A percentile compares a stretch with the other conserved stretches of the same genome.
Evolutionary conservation across 2,113 vertebrate genomes (phyloP).

Genomic region (Zosterops pallidus): DNA sequence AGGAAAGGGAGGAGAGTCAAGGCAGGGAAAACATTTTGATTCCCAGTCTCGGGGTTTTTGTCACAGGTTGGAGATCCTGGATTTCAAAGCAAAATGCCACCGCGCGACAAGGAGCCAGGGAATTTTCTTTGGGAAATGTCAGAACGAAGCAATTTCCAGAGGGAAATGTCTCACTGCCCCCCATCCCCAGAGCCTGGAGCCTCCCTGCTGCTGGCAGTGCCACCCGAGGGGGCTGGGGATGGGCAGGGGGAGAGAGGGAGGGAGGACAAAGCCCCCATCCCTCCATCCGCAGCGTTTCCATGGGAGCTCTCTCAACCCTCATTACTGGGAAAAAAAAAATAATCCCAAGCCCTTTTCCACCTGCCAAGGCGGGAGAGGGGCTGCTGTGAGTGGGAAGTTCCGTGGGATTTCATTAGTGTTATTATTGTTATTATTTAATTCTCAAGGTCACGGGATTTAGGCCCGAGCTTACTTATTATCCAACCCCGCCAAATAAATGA

Average conservation of each 20-base stretch:
- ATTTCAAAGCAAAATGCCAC: not conserved
- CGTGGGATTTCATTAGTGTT: constrained; percentile 21
- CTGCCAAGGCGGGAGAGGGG: not conserved
- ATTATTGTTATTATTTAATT: constrained; percentile 55
- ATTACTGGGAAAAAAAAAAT: not conserved
- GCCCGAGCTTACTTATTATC: constrained; percentile 70
- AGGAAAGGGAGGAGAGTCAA: rapidly evolving
- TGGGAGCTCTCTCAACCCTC: not conserved
- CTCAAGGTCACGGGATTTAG: constrained; percentile 72
- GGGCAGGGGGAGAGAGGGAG: not conserved
- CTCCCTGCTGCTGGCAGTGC: not conserved
- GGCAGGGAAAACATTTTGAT: not conserved
- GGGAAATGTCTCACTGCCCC: not conserved
- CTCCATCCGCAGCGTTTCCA: not conserved
- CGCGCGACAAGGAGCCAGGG: not conserved
- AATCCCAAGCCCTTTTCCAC: not conserved
- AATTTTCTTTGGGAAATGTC: not conserved
- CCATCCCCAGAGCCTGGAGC: not conserved
- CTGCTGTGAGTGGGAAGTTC: not conserved
- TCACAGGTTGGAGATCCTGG: not conserved
- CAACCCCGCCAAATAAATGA: constrained; percentile 70
- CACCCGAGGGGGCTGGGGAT: not conserved
- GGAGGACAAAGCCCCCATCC: not conserved
- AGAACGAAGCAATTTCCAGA: not conserved
- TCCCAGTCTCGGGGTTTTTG: not conserved